phyloP scores from a whole-genome alignment of 2,113 vertebrate genomes.

The Asarcornis scutulata region DNA sequence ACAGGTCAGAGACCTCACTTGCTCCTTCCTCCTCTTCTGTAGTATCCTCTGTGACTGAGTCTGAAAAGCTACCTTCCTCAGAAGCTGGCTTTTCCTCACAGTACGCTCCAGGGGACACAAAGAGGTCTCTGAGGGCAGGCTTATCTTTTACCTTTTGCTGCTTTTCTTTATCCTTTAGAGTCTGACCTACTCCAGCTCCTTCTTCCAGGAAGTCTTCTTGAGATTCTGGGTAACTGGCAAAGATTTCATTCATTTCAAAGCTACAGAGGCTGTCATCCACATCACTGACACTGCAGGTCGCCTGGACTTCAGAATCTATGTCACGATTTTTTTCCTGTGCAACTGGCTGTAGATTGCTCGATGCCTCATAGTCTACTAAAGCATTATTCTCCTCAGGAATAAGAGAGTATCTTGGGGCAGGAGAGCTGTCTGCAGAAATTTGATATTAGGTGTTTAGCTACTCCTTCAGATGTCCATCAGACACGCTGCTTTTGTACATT shows the following conservation, averaged over 20 bases:
- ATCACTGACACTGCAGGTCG: background rate
- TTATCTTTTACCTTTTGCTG: background rate
- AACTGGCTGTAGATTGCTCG: background rate
- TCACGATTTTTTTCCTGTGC: background rate
- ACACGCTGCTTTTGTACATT: accelerated
- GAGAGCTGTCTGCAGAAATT: constrained; percentile 26
- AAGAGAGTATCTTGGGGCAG: background rate
- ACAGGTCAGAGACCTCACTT: background rate
- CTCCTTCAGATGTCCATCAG: background rate
- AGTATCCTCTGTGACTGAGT: background rate
- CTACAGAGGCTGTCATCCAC: constrained; percentile 67
- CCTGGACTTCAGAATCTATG: background rate
- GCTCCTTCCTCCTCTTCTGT: constrained; percentile 40
- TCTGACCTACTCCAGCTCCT: background rate
- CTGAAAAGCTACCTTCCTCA: constrained; percentile 13
- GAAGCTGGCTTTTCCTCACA: background rate
- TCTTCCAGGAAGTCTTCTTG: background rate
- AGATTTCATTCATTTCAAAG: constrained; percentile 77
- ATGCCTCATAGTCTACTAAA: background rate
- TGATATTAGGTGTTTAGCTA: background rate
- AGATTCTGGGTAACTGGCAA: constrained; percentile 53
- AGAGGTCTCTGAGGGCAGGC: background rate
- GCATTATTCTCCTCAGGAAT: background rate
- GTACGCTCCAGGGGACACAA: background rate
- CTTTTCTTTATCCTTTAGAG: background rate